Percentiles rank a stretch among this genome's conserved stretches.
These are phyloP conservation scores for Patiria pectinifera DNA, from an alignment of 53 echinoderm and acorn worm species.

Conservation along the genomic window DNA sequence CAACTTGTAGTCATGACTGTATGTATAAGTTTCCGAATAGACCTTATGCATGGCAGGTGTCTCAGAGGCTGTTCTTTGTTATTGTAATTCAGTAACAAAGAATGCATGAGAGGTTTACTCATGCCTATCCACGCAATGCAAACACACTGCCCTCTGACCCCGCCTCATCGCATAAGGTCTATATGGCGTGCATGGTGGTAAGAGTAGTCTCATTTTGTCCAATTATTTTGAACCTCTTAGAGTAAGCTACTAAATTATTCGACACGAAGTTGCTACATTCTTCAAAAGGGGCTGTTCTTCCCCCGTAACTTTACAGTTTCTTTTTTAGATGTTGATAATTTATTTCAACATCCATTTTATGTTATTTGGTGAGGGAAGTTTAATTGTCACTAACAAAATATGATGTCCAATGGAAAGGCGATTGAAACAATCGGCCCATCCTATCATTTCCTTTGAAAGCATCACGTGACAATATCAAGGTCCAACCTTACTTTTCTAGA, in stretches of 20 bases:
- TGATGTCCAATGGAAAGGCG: not conserved
- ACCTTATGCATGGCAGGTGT: no score
- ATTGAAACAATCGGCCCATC: not conserved
- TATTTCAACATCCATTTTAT: not conserved
- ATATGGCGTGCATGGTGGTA: not conserved
- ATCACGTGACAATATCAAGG: not conserved
- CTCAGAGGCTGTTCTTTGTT: no score
- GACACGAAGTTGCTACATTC: not conserved
- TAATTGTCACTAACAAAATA: not conserved
- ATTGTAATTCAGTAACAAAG: no score
- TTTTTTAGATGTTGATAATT: not conserved
- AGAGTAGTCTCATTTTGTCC: not conserved
- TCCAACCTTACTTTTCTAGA: no score
- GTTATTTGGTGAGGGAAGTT: not conserved
- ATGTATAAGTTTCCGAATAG: not conserved
- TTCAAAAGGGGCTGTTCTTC: not conserved
- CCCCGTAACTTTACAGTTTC: not conserved
- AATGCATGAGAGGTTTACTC: no score
- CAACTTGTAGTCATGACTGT: not conserved
- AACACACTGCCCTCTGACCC: no score
- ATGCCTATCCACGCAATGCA: no score
- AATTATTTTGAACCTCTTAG: not conserved
- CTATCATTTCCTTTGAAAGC: not conserved
- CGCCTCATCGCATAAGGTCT: not conserved
- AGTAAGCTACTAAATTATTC: not conserved